Base-by-base conservation (phyloP, 2,113 vertebrate species). In the Pionites leucogaster region DNA sequence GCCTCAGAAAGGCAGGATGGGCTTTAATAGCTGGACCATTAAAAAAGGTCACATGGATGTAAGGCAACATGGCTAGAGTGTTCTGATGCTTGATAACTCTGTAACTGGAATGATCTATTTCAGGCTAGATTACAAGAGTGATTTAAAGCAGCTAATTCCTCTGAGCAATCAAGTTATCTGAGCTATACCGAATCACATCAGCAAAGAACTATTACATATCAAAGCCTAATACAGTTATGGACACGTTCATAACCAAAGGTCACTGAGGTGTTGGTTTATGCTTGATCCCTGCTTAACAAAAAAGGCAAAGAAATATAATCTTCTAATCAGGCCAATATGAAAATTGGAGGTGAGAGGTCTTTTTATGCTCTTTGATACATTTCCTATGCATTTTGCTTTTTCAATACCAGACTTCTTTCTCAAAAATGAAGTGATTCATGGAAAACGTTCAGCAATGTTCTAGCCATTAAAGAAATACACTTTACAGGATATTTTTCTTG, bases 61-160 rank as follows among this genome's bases (percentile, higher is more conserved):
- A 70, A 82, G 39, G n/a, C 41, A 92, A 74, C 17, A 42, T 28
- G 39, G 28, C 24, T 92, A 47, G 42, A 57, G 31, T 62, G 82
- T 87, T 90, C 63, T 69, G 52, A 79, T 69, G 33, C 57, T 76
- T 82, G 69, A 69, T 67, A 82, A 65, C 27, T 44, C 63, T 68
- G 5, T 53, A 82, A 71, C n/a, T 25, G 46, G 15, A 80, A 64
- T 67, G 19, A 82, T 39, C 25, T 74, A 10, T 81, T 93, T 86
- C 35, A 64, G 52, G 64, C 10, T 67, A 55, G 57, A 55, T 86
- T 79, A 50, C 37, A 44, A n/a, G 18, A 75, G 24, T 42, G 55
- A 77, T 92, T 71, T 82, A 87, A 92, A 92, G 62, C 42, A 82
- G 35, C 23, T 88, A 80, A 95, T 93, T 92, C 84, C 78, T 70